phyloP scores from a whole-genome alignment of 2,888 invertebrate species.

The Clistopyga incitator region DNA sequence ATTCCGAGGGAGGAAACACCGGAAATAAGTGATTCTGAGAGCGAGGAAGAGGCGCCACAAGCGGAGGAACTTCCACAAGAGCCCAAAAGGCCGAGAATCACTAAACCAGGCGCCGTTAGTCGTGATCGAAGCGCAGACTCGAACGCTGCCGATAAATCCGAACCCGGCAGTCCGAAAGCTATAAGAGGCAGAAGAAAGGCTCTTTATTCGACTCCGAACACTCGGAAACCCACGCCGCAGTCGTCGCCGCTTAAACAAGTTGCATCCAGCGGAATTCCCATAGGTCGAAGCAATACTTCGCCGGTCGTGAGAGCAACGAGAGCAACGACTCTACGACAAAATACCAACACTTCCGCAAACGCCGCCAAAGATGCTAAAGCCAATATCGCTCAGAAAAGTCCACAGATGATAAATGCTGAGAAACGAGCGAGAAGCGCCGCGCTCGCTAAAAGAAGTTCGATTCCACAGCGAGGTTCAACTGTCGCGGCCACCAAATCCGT shows the following conservation, averaged over 20 bases:
- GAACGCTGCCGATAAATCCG: slow-evolving; percentile 77
- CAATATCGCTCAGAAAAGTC: slow-evolving; percentile 77
- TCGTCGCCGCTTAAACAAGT: slow-evolving; percentile 79
- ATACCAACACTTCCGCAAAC: slow-evolving; percentile 73
- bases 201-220: slow-evolving; percentile 85
- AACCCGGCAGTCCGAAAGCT: slow-evolving; percentile 85
- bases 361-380: slow-evolving; percentile 72
- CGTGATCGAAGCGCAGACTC: slow-evolving; percentile 79
- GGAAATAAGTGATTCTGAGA: slow-evolving; percentile 67
- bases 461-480: slow-evolving; percentile 76
- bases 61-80: slow-evolving; percentile 72
- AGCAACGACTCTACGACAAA: slow-evolving; percentile 79
- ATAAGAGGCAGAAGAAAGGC: slow-evolving; percentile 89
- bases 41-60: slow-evolving; percentile 70
- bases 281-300: slow-evolving; percentile 80
- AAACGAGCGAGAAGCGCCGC: slow-evolving; percentile 71
- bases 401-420: slow-evolving; percentile 68
- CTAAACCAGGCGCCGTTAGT: slow-evolving; percentile 83
- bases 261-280: slow-evolving; percentile 75
- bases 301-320: slow-evolving; percentile 81
- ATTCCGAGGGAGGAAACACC: slow-evolving; percentile 55
- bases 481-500: slow-evolving; percentile 77
- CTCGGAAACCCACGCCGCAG: slow-evolving; percentile 79
- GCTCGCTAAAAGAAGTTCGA: slow-evolving; percentile 75
- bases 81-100: slow-evolving; percentile 84